A percentile compares a stretch with the other conserved stretches of the same genome.
phyloP scores from a whole-genome alignment of 2,113 vertebrate species.

The Lepisosteus oculatus region DNA sequence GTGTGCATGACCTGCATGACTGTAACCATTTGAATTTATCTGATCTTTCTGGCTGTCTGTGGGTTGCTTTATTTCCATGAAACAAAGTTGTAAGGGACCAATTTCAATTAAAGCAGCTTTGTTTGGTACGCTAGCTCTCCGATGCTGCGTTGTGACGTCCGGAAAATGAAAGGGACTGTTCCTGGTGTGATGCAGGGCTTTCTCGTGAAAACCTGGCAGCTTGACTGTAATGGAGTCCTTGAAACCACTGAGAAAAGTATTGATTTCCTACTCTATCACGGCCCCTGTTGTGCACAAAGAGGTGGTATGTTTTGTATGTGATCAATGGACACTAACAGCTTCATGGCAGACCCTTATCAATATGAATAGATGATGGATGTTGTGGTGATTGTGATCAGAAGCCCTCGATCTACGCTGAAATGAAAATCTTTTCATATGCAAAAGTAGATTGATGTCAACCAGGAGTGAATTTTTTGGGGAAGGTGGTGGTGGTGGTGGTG shows the following conservation, averaged over 20 bases:
- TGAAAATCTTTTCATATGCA: slow-evolving; percentile 25
- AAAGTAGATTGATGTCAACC: slow-evolving; percentile 29
- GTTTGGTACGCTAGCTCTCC: too few species aligned
- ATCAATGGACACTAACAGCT: slow-evolving; percentile 16
- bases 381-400: slow-evolving; percentile 3
- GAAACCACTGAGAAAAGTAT: slow-evolving; percentile 14
- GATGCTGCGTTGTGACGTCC: too few species aligned
- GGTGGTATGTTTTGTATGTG: slow-evolving; percentile 4
- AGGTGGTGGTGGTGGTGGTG: too few species aligned
- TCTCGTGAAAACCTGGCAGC: background rate
- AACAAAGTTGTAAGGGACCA: too few species aligned
- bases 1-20: too few species aligned
- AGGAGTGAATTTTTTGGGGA: too few species aligned
- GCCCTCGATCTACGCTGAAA: background rate
- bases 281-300: slow-evolving; percentile 11
- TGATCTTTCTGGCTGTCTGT: too few species aligned
- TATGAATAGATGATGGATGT: background rate
- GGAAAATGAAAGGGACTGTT: too few species aligned
- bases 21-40: too few species aligned
- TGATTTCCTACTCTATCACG: slow-evolving; percentile 11
- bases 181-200: too few species aligned
- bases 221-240: background rate
- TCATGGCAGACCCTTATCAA: background rate
- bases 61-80: too few species aligned
- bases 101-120: too few species aligned